Conservation (phyloP, 2,888 invertebrate genomes). For the Perizoma affinitatum region DNA sequence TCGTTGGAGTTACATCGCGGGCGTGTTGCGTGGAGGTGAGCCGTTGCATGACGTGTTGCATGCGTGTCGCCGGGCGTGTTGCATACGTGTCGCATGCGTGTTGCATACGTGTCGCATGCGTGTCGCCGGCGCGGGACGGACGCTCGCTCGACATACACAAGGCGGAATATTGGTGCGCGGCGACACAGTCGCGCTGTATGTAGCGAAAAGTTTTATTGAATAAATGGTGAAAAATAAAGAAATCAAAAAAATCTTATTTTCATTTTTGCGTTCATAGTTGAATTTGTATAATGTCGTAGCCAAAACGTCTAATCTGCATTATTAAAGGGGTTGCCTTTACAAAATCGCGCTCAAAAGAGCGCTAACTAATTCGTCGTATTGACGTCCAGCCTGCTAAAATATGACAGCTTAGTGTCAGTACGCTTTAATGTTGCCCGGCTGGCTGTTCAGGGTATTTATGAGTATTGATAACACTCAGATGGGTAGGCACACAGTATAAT, state of each 20-base stretch:
- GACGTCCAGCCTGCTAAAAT: too few relatives aligned
- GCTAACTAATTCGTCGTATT: too few relatives aligned
- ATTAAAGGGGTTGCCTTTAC: too few relatives aligned
- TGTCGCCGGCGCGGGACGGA: slow-evolving; percentile 27
- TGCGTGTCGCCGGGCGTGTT: slow-evolving; percentile 25
- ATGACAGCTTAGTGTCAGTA: too few relatives aligned
- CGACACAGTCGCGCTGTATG: slow-evolving; percentile 76
- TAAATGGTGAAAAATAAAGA: slow-evolving; percentile 84
- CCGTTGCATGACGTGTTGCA: slow-evolving; percentile 26
- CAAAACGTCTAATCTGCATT: too few relatives aligned
- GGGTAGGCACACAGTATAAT: too few relatives aligned
- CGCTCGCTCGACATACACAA: slow-evolving; percentile 75
- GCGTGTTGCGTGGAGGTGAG: slow-evolving; percentile 40
- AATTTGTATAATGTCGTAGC: too few relatives aligned
- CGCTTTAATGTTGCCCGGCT: too few relatives aligned
- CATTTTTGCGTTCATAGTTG: not conserved
- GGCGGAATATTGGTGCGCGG: slow-evolving; percentile 79
- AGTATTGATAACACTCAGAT: too few relatives aligned
- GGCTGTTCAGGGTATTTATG: too few relatives aligned
- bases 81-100: slow-evolving; percentile 47
- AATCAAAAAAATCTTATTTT: slow-evolving; percentile 70
- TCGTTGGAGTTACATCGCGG: slow-evolving; percentile 30
- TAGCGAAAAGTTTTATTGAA: slow-evolving; percentile 81
- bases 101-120: slow-evolving; percentile 31
- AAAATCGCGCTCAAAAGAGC: too few relatives aligned